A percentile compares a stretch with the other conserved stretches of the same genome.
These are phyloP conservation scores for Bursaphelenchus mucronatus DNA, from an alignment of 1,140 invertebrate species.

Conservation along the genomic window DNA sequence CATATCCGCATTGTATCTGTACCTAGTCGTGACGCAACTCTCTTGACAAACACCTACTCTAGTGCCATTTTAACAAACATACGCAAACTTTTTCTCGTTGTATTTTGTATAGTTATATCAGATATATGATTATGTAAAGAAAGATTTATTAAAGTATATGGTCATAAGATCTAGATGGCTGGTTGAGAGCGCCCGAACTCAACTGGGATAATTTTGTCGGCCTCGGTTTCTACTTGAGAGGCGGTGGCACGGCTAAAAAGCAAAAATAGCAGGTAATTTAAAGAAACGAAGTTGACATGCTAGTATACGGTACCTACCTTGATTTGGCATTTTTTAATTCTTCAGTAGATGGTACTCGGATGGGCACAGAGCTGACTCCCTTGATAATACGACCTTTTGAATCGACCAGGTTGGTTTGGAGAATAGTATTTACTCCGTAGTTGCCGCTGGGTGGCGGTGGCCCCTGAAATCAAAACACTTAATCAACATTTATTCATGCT, in stretches of 20 bases:
- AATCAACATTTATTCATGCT: neutral
- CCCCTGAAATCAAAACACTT: constrained; percentile 22
- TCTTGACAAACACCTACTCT: too few species aligned
- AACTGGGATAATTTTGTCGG: constrained; percentile 41
- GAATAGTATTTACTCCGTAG: constrained; percentile 44
- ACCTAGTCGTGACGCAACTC: too few species aligned
- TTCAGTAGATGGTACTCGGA: constrained; percentile 20
- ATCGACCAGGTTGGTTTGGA: constrained; percentile 50
- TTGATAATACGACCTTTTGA: constrained; percentile 47
- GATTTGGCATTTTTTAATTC: constrained; percentile 32
- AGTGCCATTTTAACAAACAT: too few species aligned
- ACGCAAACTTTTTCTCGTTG: constrained; percentile 1
- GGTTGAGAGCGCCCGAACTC: constrained; percentile 32
- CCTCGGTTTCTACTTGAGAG: constrained; percentile 38
- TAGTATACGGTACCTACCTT: constrained; percentile 10
- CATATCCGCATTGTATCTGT: too few species aligned
- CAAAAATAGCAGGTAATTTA: neutral
- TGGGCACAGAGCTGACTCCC: constrained; percentile 33
- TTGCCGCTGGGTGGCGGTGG: constrained; percentile 37
- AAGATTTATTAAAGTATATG: constrained; percentile 7
- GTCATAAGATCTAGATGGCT: neutral
- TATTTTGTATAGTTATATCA: constrained; percentile 4
- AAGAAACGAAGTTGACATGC: neutral
- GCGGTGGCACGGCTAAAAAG: constrained; percentile 31
- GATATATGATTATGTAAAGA: constrained; percentile 2